These are phyloP conservation scores for Leptobrachium ailaonicum DNA, from an alignment of 2,113 vertebrate genomes.

Conservation along the genomic window DNA sequence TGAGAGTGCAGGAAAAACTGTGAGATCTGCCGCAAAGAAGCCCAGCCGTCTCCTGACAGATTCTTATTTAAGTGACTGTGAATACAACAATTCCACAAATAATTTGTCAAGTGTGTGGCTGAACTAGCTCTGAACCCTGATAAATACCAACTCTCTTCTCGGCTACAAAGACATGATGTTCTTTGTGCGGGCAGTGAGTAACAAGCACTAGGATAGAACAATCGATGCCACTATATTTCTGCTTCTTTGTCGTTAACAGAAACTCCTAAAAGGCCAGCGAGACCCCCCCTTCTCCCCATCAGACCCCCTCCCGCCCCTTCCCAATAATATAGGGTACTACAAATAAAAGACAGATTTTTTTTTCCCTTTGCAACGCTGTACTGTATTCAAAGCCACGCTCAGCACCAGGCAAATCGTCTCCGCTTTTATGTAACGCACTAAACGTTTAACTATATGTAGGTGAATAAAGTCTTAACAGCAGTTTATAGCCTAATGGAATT, in stretches of 20 bases:
- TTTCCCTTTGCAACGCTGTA: constrained; percentile 34
- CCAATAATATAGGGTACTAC: constrained; percentile 35
- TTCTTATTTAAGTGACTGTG: constrained; percentile 99
- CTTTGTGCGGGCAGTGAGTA: constrained; percentile 64
- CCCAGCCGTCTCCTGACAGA: constrained; percentile 90
- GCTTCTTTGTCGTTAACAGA: constrained; percentile 64
- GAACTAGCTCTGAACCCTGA: constrained; percentile 95
- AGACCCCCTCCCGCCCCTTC: too few relatives aligned
- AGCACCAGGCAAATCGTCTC: constrained; percentile 49
- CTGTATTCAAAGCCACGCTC: constrained; percentile 27
- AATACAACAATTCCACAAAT: constrained; percentile 99
- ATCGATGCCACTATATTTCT: constrained; percentile 74
- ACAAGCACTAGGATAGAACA: constrained; percentile 69
- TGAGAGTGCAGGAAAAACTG: constrained; percentile 75
- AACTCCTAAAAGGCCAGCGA: constrained; percentile 58
- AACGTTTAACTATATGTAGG: constrained; percentile 47
- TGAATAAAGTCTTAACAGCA: constrained; percentile 51
- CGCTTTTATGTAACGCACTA: constrained; percentile 41
- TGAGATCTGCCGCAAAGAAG: constrained; percentile 79
- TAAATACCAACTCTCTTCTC: constrained; percentile 78
- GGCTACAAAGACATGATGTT: constrained; percentile 69
- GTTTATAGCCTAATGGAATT: constrained; percentile 58
- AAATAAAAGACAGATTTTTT: constrained; percentile 26
- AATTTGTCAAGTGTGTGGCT: constrained; percentile 98
- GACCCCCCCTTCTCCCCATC: not conserved